Evolutionary conservation across 2,797 vertebrate genomes (phyloP).

Genomic region (Arnoldichthys spilopterus): DNA sequence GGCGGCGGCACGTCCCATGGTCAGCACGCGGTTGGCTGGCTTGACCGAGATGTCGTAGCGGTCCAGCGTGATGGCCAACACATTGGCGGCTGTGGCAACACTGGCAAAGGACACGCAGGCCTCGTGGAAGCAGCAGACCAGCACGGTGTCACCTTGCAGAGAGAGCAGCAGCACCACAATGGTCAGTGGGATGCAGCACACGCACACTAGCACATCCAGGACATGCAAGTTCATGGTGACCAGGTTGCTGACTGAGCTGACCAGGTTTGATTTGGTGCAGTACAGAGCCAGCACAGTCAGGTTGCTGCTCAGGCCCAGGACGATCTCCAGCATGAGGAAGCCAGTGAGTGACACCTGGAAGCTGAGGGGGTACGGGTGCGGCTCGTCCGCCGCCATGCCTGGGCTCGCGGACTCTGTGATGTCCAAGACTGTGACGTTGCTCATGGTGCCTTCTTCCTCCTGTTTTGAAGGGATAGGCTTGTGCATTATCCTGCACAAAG

Average conservation of each 20-base stretch:
- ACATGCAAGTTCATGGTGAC: conserved; percentile 97
- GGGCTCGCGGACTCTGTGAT: conserved; percentile 80
- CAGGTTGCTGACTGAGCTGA: conserved; percentile 96
- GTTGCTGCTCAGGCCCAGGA: conserved; percentile 94
- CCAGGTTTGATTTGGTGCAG: conserved; percentile 96
- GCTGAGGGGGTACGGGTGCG: conserved; percentile 85
- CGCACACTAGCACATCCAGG: conserved; percentile 93
- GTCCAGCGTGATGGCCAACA: conserved; percentile 94
- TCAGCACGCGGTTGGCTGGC: conserved; percentile 92
- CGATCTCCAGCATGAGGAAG: conserved; percentile 92
- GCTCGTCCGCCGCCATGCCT: conserved; percentile 80
- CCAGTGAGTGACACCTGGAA: conserved; percentile 93
- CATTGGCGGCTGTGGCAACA: conserved; percentile 92
- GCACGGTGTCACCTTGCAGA: conserved; percentile 85
- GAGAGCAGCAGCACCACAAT: conserved; percentile 89
- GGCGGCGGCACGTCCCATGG: conserved; percentile 88
- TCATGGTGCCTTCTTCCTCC: conserved; percentile 87
- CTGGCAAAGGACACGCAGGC: conserved; percentile 94
- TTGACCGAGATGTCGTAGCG: conserved; percentile 95
- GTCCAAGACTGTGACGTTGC: conserved; percentile 91
- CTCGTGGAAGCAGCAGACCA: conserved; percentile 95
- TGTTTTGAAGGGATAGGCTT: conserved; percentile 66
- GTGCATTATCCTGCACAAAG: conserved; percentile 71
- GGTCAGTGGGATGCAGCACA: conserved; percentile 94
- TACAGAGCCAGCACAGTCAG: conserved; percentile 94